These are phyloP conservation scores for Cnemophilus loriae DNA, from an alignment of 2,113 vertebrate genomes.

Conservation along the genomic window DNA sequence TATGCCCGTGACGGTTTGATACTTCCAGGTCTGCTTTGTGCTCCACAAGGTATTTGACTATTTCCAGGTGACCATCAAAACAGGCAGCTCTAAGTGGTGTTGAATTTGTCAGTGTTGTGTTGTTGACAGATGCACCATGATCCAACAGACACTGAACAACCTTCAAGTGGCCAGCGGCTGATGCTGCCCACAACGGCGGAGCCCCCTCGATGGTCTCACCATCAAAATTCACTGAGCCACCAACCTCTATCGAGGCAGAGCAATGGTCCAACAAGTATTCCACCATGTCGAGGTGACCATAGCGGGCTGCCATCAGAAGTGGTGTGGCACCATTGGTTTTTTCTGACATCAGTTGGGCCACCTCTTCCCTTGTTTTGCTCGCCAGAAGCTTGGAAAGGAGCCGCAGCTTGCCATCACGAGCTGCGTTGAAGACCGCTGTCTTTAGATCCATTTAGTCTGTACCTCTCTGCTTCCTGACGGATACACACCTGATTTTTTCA, in stretches of 20 bases:
- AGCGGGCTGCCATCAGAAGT: conserved; percentile 91
- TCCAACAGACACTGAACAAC: conserved; percentile 93
- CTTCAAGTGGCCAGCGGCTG: conserved; percentile 91
- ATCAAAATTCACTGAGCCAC: conserved; percentile 95
- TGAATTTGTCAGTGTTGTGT: conserved; percentile 95
- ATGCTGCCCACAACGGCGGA: conserved; percentile 93
- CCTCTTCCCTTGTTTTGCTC: conserved; percentile 89
- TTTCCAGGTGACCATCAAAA: conserved; percentile 96
- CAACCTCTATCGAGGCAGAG: conserved; percentile 87
- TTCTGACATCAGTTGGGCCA: conserved; percentile 86
- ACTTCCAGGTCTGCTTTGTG: conserved; percentile 96
- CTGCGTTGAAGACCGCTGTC: conserved; percentile 97
- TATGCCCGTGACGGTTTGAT: conserved; percentile 96
- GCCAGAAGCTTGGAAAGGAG: conserved; percentile 92
- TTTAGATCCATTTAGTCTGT: conserved; percentile 90
- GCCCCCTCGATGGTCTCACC: conserved; percentile 97
- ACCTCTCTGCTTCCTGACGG: neutral
- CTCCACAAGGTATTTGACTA: conserved; percentile 94
- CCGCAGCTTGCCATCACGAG: conserved; percentile 93
- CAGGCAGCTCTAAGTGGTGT: conserved; percentile 93
- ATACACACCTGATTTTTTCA: conserved; percentile 3
- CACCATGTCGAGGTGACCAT: conserved; percentile 96
- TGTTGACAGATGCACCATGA: conserved; percentile 95
- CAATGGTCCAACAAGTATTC: conserved; percentile 94
- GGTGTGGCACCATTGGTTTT: conserved; percentile 95